Percentiles rank a stretch among this genome's conserved stretches.
Conservation (phyloP, 2,797 vertebrate genomes). For the Onychomys leucogaster region DNA sequence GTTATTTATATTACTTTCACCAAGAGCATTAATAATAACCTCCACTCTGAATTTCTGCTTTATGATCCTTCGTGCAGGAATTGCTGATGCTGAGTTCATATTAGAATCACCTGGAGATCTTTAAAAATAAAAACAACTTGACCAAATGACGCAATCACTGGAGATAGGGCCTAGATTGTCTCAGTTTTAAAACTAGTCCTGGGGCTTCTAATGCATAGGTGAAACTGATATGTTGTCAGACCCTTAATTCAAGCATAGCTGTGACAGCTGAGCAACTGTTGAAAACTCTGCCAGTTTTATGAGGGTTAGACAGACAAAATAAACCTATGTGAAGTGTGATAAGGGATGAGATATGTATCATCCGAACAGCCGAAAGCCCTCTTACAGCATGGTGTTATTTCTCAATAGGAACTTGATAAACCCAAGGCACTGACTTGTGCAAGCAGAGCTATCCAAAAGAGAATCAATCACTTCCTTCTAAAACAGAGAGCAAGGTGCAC, state of each 20-base stretch:
- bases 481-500: neutral
- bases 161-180: neutral
- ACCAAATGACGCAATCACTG: neutral
- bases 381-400: neutral
- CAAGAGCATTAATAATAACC: conserved; percentile 53
- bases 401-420: neutral
- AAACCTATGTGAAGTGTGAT: neutral
- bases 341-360: neutral
- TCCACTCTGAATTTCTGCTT: conserved; percentile 65
- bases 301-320: conserved; percentile 1
- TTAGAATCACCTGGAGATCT: conserved; percentile 55
- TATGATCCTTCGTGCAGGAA: neutral
- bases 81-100: conserved; percentile 35
- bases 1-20: conserved; percentile 64
- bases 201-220: neutral
- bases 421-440: neutral
- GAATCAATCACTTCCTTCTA: neutral
- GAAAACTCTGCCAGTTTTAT: conserved; percentile 44
- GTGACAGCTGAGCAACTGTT: neutral
- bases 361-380: conserved; percentile 49
- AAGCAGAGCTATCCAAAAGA: neutral
- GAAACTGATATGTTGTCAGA: neutral
- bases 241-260: conserved; percentile 9
- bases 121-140: neutral
- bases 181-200: conserved; percentile 13